These are phyloP conservation scores for Drosophila nasuta DNA, from an alignment of 1,140 invertebrate genomes.

Conservation along the genomic window DNA sequence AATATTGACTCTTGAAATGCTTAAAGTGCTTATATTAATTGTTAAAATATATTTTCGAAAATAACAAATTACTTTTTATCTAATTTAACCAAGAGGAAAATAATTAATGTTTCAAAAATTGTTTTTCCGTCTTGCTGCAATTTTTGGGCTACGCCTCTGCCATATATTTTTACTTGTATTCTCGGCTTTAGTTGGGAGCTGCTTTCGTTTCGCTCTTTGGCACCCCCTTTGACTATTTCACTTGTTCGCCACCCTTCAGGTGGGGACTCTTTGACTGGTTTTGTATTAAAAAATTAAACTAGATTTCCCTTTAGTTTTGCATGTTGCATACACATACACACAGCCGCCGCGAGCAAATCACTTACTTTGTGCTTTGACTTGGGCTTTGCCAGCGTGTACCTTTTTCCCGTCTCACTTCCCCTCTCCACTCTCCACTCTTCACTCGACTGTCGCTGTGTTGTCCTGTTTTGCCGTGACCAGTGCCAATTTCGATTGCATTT, in stretches of 20 bases:
- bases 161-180: slow-evolving; percentile 8
- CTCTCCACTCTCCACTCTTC: not conserved
- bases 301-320: slow-evolving; percentile 80
- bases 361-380: slow-evolving; percentile 68
- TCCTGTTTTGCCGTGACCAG: slow-evolving; percentile 41
- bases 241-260: slow-evolving; percentile 11
- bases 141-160: slow-evolving; percentile 25
- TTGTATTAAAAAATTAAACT: slow-evolving; percentile 82
- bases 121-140: not conserved
- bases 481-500: slow-evolving; percentile 73
- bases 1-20: no score
- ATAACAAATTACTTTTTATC: no score
- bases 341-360: slow-evolving; percentile 65
- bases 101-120: not conserved
- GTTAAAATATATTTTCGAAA: no score
- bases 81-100: no score
- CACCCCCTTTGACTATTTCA: not conserved
- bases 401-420: not conserved
- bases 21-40: no score
- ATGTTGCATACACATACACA: slow-evolving; percentile 56
- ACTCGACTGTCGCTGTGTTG: not conserved
- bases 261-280: slow-evolving; percentile 62
- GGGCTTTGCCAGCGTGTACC: slow-evolving; percentile 14
- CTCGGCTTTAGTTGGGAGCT: slow-evolving; percentile 3
- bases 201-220: not conserved